These are phyloP conservation scores for Ferrisia virgata DNA, from an alignment of 2,888 invertebrate species.

Conservation along the genomic window DNA sequence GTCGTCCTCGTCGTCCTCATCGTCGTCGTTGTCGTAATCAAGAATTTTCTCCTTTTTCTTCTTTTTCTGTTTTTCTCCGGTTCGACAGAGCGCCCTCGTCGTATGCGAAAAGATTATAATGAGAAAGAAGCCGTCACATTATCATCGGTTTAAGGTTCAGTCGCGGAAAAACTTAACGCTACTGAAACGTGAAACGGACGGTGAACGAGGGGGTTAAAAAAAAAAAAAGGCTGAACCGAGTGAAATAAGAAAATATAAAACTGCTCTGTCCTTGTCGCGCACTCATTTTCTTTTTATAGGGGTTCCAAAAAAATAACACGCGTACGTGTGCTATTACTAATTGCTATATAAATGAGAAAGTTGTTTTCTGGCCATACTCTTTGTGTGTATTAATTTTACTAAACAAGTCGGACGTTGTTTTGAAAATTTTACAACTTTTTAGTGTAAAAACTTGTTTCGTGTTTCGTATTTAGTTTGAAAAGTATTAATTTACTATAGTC, in stretches of 20 bases:
- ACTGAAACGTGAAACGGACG: constrained; percentile 37
- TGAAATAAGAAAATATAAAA: constrained; percentile 46
- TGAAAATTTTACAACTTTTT: neutral
- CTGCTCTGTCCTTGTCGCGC: constrained; percentile 39
- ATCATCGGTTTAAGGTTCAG: constrained; percentile 45
- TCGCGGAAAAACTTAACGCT: constrained; percentile 40
- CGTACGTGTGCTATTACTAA: neutral
- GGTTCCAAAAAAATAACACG: constrained; percentile 20
- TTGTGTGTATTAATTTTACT: too few species aligned
- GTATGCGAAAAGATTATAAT: constrained; percentile 39
- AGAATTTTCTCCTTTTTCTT: constrained; percentile 37
- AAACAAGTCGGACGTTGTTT: neutral
- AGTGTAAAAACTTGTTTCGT: neutral
- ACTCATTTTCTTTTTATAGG: constrained; percentile 44
- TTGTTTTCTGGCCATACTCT: neutral
- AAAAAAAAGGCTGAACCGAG: constrained; percentile 44
- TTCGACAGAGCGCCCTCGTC: constrained; percentile 43
- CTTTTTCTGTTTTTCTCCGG: constrained; percentile 25
- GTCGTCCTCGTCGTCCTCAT: constrained; percentile 39
- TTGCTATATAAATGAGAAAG: constrained; percentile 16
- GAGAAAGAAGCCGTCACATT: constrained; percentile 45
- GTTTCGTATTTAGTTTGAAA: neutral
- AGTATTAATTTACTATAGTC: neutral
- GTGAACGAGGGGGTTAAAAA: constrained; percentile 34
- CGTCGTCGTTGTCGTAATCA: constrained; percentile 36